Evolutionary conservation across 92 coral and sea anemone species (phyloP).

Genomic region (Montipora capitata): DNA sequence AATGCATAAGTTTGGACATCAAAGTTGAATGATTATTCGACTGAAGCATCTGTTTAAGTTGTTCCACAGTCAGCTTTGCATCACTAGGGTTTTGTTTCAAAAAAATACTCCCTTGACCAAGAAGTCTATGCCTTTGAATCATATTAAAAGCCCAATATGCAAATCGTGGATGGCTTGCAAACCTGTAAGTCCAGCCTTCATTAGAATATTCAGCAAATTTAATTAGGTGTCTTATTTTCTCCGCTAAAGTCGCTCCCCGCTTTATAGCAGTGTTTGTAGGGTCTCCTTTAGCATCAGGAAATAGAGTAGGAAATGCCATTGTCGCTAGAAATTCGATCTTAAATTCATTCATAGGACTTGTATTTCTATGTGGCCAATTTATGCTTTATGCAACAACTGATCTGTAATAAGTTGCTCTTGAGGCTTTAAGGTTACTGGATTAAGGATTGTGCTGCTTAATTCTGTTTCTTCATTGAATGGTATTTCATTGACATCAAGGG

Average conservation of each 20-base stretch:
- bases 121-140: constrained; percentile 77
- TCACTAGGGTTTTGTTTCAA: constrained; percentile 79
- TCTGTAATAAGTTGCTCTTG: constrained; percentile 74
- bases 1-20: constrained; percentile 81
- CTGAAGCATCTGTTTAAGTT: constrained; percentile 68
- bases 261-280: constrained; percentile 76
- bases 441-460: constrained; percentile 66
- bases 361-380: constrained; percentile 64
- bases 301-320: constrained; percentile 85
- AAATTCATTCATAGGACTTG: constrained; percentile 72
- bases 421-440: constrained; percentile 61
- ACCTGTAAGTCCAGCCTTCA: constrained; percentile 76
- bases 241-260: constrained; percentile 68
- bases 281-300: constrained; percentile 84
- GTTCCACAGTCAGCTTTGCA: constrained; percentile 65
- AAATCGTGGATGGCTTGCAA: constrained; percentile 83
- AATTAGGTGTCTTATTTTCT: constrained; percentile 73
- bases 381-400: constrained; percentile 57
- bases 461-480: constrained; percentile 70
- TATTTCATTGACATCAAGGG: constrained; percentile 72
- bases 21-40: constrained; percentile 62
- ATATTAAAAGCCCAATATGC: constrained; percentile 86
- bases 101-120: constrained; percentile 79
- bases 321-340: constrained; percentile 78
- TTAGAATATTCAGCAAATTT: constrained; percentile 74